Percentiles rank a stretch among this genome's conserved stretches.
These are phyloP conservation scores for Acrocephalus scirpaceus DNA, from an alignment of 2,797 vertebrate genomes.

Conservation along the genomic window DNA sequence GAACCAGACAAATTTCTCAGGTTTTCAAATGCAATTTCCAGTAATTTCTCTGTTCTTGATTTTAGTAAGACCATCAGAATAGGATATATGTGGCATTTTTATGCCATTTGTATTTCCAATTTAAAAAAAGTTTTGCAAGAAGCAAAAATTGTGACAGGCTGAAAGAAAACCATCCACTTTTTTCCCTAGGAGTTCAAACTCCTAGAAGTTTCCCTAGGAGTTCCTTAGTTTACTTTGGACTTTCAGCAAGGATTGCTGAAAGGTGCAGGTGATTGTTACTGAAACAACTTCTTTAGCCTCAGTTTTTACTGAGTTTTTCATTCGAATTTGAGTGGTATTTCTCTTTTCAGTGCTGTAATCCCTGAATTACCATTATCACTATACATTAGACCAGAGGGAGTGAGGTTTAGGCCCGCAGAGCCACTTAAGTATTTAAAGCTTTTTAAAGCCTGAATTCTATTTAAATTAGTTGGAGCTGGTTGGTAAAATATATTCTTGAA, in stretches of 20 bases:
- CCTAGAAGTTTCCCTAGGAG: not conserved
- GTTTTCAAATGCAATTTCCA: not conserved
- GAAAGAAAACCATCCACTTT: not conserved
- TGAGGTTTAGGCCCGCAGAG: not conserved
- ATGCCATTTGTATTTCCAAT: not conserved
- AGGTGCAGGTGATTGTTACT: not conserved
- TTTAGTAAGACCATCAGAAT: not conserved
- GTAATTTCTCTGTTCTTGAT: not conserved
- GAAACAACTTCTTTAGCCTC: not conserved
- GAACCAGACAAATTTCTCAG: not conserved
- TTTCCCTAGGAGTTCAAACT: not conserved
- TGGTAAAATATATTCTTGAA: not conserved
- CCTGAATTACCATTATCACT: not conserved
- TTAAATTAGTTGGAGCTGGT: not conserved
- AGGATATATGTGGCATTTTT: not conserved
- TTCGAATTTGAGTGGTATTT: not conserved
- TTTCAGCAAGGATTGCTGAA: not conserved
- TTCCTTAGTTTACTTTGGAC: not conserved
- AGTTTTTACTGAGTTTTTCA: not conserved
- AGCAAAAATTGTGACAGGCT: not conserved
- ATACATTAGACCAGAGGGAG: not conserved
- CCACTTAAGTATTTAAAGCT: not conserved
- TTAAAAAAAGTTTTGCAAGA: not conserved
- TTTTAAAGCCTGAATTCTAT: not conserved
- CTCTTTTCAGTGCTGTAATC: not conserved